Evolutionary conservation across 2,797 vertebrate genomes (phyloP).

Genomic region (Zenarchopterus dispar): DNA sequence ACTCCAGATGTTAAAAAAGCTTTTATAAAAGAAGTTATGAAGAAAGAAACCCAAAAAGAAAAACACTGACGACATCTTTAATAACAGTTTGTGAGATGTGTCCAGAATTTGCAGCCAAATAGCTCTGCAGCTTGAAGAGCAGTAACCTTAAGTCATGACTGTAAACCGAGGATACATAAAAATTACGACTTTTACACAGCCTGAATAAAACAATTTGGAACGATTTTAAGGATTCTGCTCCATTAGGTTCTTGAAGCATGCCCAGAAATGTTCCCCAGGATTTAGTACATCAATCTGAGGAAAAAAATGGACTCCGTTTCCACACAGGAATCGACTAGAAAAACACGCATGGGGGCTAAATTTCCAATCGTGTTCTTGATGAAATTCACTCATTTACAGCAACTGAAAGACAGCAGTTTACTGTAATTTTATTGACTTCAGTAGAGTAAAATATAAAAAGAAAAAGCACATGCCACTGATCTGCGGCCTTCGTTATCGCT

Average conservation of each 20-base stretch:
- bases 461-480: background rate
- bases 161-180: background rate
- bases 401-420: no score
- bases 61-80: background rate
- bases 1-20: no score
- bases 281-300: slow-evolving; percentile 3
- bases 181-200: no score
- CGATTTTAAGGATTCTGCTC: background rate
- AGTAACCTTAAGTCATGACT: slow-evolving; percentile 2
- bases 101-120: background rate
- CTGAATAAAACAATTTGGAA: background rate
- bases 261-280: background rate
- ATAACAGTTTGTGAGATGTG: background rate
- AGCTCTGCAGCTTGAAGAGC: background rate
- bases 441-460: background rate
- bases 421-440: no score
- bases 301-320: background rate
- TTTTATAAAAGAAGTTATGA: no score
- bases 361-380: background rate
- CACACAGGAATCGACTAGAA: no score
- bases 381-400: background rate
- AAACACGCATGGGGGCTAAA: no score
- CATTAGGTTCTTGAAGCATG: background rate
- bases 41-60: no score
- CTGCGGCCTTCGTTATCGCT: background rate